Base-by-base conservation (phyloP, 2,113 vertebrate genomes). In the Pluvialis apricaria region DNA sequence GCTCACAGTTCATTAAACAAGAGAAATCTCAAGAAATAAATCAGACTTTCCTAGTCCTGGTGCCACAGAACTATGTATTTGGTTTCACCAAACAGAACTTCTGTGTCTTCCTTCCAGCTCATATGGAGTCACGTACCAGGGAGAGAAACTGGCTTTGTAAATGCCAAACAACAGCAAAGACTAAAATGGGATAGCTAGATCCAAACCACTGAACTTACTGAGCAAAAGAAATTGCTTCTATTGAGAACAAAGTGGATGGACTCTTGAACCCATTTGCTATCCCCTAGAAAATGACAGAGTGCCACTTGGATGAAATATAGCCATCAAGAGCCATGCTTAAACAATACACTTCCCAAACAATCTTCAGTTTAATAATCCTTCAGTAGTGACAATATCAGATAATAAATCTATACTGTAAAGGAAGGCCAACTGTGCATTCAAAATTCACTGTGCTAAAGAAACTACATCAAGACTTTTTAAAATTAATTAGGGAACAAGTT, bases 101-200 rank as follows among this genome's bases (percentile, higher is more conserved):
- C 9, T 2, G 4, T 21, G 15, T 52, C 51, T 69, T 70, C 32
- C 20, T 82, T 58, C 28, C 51, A 66, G 55, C 26, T 47, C 31
- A 26, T 25, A 32, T 5, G 38, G 13, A 55, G 25, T n/a, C 2
- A 0, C 2, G 3, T 31, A 31, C 14, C 4, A 31, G 65, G 25
- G 29, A 66, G 22, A 75, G 55, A 83, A 86, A 66, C n/a, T 25
- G 40, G 8, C 36, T 62, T n/a, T 61, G 40, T n/a, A 61, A 70
- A n/a, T 51, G 20, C 76, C 42, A 62, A 61, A 77, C 8, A 71
- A 12, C 61, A 90, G 47, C 77, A 76, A 47, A 57, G 31, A 49
- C 42, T 58, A 42, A 64, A 72, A 71, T 1, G 8, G 44, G 25
- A 71, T 22, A 54, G 7, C 29, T 65, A 62, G 12, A 38, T 24